Conservation (phyloP, 2,888 invertebrate species). For the Agriopis leucophaearia region DNA sequence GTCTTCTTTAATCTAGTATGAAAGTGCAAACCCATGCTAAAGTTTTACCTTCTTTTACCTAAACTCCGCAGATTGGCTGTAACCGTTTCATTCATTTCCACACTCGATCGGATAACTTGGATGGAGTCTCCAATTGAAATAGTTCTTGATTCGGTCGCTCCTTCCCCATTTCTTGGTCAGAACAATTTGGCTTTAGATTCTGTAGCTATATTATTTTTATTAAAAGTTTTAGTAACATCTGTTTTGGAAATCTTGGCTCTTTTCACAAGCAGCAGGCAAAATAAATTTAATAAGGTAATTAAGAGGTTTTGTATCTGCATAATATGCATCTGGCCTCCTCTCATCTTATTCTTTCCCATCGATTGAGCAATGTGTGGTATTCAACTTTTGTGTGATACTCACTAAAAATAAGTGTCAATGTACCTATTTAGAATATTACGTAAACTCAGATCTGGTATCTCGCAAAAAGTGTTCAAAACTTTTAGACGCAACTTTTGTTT, state of each 20-base stretch:
- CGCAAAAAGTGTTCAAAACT: no score
- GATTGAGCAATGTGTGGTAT: no score
- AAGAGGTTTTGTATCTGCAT: no score
- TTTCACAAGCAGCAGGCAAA: not conserved
- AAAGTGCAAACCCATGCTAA: constrained; percentile 17
- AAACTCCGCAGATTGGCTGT: constrained; percentile 36
- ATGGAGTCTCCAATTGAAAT: constrained; percentile 39
- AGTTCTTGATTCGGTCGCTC: constrained; percentile 32
- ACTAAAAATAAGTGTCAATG: no score
- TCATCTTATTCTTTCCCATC: no score
- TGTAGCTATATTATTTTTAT: not conserved
- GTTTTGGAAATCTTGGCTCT: not conserved
- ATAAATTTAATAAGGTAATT: no score
- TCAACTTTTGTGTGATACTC: no score
- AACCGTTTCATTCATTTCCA: constrained; percentile 37
- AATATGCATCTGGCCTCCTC: no score
- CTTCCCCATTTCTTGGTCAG: constrained; percentile 9
- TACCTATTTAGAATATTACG: no score
- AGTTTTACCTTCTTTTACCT: constrained; percentile 31
- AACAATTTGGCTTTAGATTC: not conserved
- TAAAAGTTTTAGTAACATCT: not conserved
- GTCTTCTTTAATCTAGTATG: constrained; percentile 1
- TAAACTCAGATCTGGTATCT: no score
- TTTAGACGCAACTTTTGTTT: no score
- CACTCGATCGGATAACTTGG: constrained; percentile 35